These are phyloP conservation scores for Rhysida immarginata DNA, from an alignment of 1,140 invertebrate genomes.

Conservation along the genomic window DNA sequence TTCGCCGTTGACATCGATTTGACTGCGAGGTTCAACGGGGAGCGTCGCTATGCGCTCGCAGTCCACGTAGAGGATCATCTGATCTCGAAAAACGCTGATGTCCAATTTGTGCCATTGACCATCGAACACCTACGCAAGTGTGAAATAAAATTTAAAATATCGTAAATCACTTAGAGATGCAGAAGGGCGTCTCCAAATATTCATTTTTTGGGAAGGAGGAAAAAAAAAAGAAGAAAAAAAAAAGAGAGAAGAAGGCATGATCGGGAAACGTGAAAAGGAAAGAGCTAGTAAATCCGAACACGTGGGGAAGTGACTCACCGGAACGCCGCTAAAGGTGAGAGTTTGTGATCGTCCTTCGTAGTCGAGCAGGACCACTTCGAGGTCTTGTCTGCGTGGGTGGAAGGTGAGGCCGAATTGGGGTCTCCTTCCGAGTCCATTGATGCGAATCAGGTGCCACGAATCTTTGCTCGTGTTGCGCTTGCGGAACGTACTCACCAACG, in stretches of 20 bases:
- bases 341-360: slow-evolving; percentile 42
- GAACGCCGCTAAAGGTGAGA: slow-evolving; percentile 37
- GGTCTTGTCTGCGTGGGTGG: slow-evolving; percentile 40
- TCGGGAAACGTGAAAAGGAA: too few species aligned
- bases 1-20: slow-evolving; percentile 47
- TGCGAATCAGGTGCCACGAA: slow-evolving; percentile 52
- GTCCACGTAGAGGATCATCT: slow-evolving; percentile 50
- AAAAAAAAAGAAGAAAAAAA: too few species aligned
- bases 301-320: slow-evolving; percentile 38
- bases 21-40: slow-evolving; percentile 36
- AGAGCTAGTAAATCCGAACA: too few species aligned
- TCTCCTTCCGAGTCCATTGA: slow-evolving; percentile 39
- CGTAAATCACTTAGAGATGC: background rate
- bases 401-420: slow-evolving; percentile 51
- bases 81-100: slow-evolving; percentile 48
- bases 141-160: slow-evolving; percentile 5
- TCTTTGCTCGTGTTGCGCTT: slow-evolving; percentile 39
- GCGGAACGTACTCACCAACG: slow-evolving; percentile 48
- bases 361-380: slow-evolving; percentile 46
- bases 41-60: slow-evolving; percentile 37
- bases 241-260: too few species aligned
- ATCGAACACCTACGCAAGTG: slow-evolving; percentile 47
- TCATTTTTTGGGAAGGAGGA: background rate
- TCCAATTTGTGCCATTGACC: slow-evolving; percentile 67
- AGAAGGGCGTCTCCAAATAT: background rate